Evolutionary conservation across 2,888 invertebrate genomes (phyloP).

Genomic region (Leptopilina drosophilae): DNA sequence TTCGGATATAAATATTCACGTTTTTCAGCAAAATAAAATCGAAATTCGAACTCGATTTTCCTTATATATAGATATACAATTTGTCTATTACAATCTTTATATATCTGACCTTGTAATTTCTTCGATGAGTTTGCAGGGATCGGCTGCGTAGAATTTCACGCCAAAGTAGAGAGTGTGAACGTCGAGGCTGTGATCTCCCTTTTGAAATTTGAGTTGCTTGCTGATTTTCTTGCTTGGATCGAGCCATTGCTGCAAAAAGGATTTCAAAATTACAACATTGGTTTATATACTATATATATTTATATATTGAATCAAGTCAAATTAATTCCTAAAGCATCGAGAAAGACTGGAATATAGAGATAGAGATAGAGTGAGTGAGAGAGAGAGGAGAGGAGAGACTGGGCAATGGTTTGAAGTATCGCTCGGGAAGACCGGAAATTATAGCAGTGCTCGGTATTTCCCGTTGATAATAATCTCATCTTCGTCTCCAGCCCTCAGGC

Average conservation of each 20-base stretch:
- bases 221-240: constrained; percentile 93
- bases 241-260: constrained; percentile 89
- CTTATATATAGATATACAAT: no score
- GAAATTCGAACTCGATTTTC: no score
- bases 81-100: not conserved
- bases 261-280: constrained; percentile 9
- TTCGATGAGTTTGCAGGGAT: constrained; percentile 96
- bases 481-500: constrained; percentile 43
- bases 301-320: constrained; percentile 47
- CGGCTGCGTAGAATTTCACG: constrained; percentile 97
- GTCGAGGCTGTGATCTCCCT: constrained; percentile 78
- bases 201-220: constrained; percentile 87
- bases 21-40: no score
- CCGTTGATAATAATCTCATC: constrained; percentile 66
- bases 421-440: constrained; percentile 68
- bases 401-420: constrained; percentile 46
- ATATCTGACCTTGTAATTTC: constrained; percentile 92
- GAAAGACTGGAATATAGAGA: constrained; percentile 38
- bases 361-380: no score
- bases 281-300: no score
- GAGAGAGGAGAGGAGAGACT: constrained; percentile 4
- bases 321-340: constrained; percentile 59
- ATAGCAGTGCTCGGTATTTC: constrained; percentile 64
- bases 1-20: no score
- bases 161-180: constrained; percentile 96